These are phyloP conservation scores for Psilopogon haemacephalus DNA, from an alignment of 2,113 vertebrate species.

Conservation along the genomic window DNA sequence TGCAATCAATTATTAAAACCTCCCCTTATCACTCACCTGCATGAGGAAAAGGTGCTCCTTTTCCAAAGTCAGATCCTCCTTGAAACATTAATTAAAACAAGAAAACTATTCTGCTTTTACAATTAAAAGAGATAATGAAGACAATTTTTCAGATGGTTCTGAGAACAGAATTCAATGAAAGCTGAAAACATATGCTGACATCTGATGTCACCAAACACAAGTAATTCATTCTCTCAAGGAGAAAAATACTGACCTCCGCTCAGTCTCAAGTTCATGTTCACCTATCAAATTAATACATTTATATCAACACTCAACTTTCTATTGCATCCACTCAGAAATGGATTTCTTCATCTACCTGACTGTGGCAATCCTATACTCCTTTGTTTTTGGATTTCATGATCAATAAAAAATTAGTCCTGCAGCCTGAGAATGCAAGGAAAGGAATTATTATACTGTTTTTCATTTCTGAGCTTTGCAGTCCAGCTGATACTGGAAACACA, in stretches of 20 bases:
- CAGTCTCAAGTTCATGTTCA: not conserved
- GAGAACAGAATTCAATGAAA: not conserved
- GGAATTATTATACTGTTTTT: not conserved
- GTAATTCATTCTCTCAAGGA: not conserved
- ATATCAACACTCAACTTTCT: not conserved
- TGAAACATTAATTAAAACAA: not conserved
- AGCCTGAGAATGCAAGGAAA: not conserved
- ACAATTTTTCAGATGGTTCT: not conserved
- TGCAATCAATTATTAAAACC: not conserved
- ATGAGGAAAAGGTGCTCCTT: not conserved
- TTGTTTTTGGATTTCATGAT: not conserved
- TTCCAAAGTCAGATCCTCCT: not conserved
- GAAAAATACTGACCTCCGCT: not conserved
- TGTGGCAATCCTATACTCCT: not conserved
- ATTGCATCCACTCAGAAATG: not conserved
- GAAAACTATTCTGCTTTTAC: not conserved
- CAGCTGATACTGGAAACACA: not conserved
- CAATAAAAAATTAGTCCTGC: not conserved
- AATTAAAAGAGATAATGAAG: not conserved
- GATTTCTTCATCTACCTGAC: not conserved
- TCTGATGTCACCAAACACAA: not conserved
- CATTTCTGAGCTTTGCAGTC: not conserved
- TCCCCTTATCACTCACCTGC: not conserved
- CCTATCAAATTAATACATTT: not conserved
- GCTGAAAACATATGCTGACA: not conserved